These are phyloP conservation scores for Neocloeon triangulifer DNA, from an alignment of 1,140 invertebrate genomes.

Conservation along the genomic window DNA sequence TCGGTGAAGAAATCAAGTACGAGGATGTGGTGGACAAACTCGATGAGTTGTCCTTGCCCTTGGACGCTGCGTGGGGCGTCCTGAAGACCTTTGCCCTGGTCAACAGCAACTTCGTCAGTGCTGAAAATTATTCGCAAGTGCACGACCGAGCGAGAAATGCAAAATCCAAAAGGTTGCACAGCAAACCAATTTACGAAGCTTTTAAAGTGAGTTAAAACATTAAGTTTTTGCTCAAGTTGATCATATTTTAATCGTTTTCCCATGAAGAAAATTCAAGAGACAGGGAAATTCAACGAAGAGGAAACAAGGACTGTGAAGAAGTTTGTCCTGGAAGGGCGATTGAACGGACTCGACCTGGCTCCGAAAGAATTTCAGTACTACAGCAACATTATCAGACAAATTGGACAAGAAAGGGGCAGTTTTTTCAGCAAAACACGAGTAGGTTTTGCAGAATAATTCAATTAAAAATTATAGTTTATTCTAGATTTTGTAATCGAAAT, in stretches of 20 bases:
- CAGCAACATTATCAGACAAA: constrained; percentile 18
- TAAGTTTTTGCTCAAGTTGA: constrained; percentile 8
- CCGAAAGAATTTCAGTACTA: constrained; percentile 18
- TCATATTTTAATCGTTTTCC: constrained; percentile 8
- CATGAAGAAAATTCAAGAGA: constrained; percentile 21
- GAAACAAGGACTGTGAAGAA: constrained; percentile 49
- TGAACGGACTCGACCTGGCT: constrained; percentile 46
- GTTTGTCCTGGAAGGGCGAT: constrained; percentile 52
- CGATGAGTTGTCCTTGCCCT: constrained; percentile 41
- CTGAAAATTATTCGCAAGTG: constrained; percentile 46
- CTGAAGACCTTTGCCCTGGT: constrained; percentile 60
- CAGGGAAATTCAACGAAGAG: constrained; percentile 31
- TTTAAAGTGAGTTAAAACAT: constrained; percentile 26
- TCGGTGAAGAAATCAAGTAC: constrained; percentile 13
- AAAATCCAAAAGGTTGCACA: constrained; percentile 37
- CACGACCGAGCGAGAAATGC: constrained; percentile 44
- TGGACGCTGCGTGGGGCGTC: constrained; percentile 69
- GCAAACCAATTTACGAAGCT: constrained; percentile 36
- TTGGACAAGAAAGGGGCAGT: constrained; percentile 25
- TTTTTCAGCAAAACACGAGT: constrained; percentile 36
- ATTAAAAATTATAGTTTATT: neutral
- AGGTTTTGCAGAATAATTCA: too few relatives aligned
- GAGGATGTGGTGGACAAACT: constrained; percentile 50
- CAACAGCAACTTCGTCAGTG: constrained; percentile 56
- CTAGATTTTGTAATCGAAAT: neutral